These are phyloP conservation scores for Rhinoptilus africanus DNA, from an alignment of 2,113 vertebrate species.

Conservation along the genomic window DNA sequence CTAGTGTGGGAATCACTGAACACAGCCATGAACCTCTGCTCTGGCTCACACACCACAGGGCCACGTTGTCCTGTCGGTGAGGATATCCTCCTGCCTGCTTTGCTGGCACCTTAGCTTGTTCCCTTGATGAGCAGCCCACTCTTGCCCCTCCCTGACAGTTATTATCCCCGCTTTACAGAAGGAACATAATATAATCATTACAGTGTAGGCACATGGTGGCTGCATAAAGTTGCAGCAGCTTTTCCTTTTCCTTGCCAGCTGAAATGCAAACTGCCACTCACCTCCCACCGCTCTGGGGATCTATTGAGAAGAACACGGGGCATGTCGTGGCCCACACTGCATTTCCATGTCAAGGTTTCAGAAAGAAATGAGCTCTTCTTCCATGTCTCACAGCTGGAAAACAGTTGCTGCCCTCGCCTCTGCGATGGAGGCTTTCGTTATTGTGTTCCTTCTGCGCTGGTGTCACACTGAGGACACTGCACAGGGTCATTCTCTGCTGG, in stretches of 20 bases:
- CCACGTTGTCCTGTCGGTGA: neutral
- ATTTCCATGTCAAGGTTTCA: neutral
- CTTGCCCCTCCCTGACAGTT: neutral
- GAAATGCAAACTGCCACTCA: neutral
- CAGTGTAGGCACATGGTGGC: neutral
- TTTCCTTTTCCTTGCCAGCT: neutral
- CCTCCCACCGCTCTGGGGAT: neutral
- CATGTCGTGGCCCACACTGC: neutral
- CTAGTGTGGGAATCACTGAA: neutral
- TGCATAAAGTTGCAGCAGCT: neutral
- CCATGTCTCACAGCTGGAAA: neutral
- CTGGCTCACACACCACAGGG: accelerated
- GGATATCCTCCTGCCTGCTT: neutral
- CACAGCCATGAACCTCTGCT: neutral
- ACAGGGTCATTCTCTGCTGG: neutral
- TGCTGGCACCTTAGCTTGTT: neutral
- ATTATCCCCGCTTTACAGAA: neutral
- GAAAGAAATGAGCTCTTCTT: neutral
- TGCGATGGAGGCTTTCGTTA: neutral
- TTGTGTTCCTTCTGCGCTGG: neutral
- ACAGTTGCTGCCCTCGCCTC: neutral
- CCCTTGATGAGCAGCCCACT: neutral
- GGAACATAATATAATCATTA: neutral
- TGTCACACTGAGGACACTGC: neutral
- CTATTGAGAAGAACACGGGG: neutral